phyloP scores from a whole-genome alignment of 2,888 invertebrate species.

The Lomographa bimaculata region DNA sequence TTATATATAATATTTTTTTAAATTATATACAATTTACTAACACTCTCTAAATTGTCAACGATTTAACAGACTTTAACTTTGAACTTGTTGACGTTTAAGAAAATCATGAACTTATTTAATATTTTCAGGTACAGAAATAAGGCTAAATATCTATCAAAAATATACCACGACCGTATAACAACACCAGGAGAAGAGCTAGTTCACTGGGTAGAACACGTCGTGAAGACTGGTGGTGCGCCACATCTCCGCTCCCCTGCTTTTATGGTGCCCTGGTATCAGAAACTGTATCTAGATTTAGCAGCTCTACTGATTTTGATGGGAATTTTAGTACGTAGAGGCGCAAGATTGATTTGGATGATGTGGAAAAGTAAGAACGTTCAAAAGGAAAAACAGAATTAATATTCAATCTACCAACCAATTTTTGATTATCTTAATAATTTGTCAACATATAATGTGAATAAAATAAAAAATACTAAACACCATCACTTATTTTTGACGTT shows the following conservation, averaged over 20 bases:
- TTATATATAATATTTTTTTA: too few relatives aligned
- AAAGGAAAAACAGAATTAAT: conserved; percentile 13
- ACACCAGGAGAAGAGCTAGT: conserved; percentile 83
- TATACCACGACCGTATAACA: conserved; percentile 73
- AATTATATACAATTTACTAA: too few relatives aligned
- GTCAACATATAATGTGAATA: too few relatives aligned
- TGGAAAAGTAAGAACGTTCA: background rate
- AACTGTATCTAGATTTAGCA: conserved; percentile 56
- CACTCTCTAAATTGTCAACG: too few relatives aligned
- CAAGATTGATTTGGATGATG: conserved; percentile 9
- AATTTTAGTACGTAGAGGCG: conserved; percentile 17
- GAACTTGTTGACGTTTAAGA: too few relatives aligned
- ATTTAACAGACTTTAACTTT: too few relatives aligned
- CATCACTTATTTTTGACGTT: too few relatives aligned
- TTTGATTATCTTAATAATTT: too few relatives aligned
- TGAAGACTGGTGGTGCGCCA: conserved; percentile 81
- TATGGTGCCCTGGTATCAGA: conserved; percentile 52
- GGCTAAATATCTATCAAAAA: conserved; percentile 48
- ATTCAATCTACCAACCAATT: background rate
- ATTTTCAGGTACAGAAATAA: conserved; percentile 48
- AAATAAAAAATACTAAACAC: too few relatives aligned
- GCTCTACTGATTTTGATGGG: conserved; percentile 32
- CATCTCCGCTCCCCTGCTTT: conserved; percentile 66
- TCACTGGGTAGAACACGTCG: conserved; percentile 87
- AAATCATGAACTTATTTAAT: too few relatives aligned